Evolutionary conservation across 1,140 invertebrate species (phyloP), one percentile per base, ranked within the genome.

Genomic region (Dreissena polymorpha): DNA sequence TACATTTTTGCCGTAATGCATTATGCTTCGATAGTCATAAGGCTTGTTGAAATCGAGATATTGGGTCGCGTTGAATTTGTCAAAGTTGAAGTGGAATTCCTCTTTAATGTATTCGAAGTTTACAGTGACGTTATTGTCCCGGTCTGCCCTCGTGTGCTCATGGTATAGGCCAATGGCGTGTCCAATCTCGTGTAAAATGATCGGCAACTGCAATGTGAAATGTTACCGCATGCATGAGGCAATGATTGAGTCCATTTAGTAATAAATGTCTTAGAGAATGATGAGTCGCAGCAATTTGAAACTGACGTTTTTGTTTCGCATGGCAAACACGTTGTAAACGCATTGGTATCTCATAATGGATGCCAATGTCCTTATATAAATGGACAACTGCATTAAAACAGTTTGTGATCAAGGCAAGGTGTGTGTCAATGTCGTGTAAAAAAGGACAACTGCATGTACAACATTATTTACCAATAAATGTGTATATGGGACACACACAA

Each of bases 111-210:
- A 95, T 10, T 94, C 89, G 93, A 94, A 95, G 69, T 94, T 91
- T 57, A 96, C 94, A 5, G 86, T 91, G 12, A 96, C 93, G 88
- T 93, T 96, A 0, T 94, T 90, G 86, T 96, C 95, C 49, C 96
- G 91, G 90, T 96, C 94, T 14, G 93, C 91, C 21, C 95, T 92
- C 85, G 94, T 95, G 86, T 96, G 96, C 87, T 96, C 95, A 88
- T 96, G 94, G 84, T 89, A 90, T 69, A 93, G 93, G 10, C 93
- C 93, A 10, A 94, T 85, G 0, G 93, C 90, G 87, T 94, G 93
- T 0, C 93, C 93, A 49, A 94, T 92, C 88, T 94, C 93, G 83
- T 94, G 93, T 12, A 89, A 55, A 16, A 89, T 70, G 29, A 88
- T 83, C 8, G 83, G 85, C 78, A 74, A 85, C 87, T 87, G 67